Evolutionary conservation across 2,113 vertebrate genomes (phyloP).

Genomic region (Mus pahari): DNA sequence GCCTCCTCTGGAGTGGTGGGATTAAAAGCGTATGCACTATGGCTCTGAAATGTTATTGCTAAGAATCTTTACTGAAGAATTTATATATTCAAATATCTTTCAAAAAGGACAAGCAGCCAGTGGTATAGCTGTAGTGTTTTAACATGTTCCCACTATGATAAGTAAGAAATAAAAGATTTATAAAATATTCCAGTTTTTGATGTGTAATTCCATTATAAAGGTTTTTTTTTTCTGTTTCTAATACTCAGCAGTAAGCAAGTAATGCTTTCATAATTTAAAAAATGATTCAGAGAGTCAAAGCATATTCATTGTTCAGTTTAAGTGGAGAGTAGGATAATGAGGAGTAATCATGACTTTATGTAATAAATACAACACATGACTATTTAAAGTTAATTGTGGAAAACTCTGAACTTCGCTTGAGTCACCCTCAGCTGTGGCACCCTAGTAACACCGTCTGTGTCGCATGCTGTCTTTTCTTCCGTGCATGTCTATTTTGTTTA

Average conservation of each 20-base stretch:
- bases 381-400: conserved; percentile 43
- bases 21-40: neutral
- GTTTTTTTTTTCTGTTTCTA: conserved; percentile 18
- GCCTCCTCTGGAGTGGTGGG: neutral
- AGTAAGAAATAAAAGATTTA: neutral
- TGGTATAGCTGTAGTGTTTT: neutral
- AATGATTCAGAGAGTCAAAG: conserved; percentile 22
- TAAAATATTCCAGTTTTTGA: conserved; percentile 30
- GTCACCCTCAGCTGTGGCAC: neutral
- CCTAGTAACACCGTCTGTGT: conserved; percentile 13
- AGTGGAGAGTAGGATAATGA: conserved; percentile 37
- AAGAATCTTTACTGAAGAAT: conserved; percentile 18
- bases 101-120: neutral
- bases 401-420: conserved; percentile 4
- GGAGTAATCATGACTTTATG: neutral
- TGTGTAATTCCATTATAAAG: conserved; percentile 7
- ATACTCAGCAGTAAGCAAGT: conserved; percentile 51
- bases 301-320: neutral
- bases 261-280: conserved; percentile 55
- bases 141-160: neutral
- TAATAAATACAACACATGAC: conserved; percentile 44
- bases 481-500: conserved; percentile 25
- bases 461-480: neutral
- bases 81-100: neutral
- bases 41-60: conserved; percentile 36